Base-by-base conservation (phyloP, 2,888 invertebrate species). In the Protodeltote pygarga region DNA sequence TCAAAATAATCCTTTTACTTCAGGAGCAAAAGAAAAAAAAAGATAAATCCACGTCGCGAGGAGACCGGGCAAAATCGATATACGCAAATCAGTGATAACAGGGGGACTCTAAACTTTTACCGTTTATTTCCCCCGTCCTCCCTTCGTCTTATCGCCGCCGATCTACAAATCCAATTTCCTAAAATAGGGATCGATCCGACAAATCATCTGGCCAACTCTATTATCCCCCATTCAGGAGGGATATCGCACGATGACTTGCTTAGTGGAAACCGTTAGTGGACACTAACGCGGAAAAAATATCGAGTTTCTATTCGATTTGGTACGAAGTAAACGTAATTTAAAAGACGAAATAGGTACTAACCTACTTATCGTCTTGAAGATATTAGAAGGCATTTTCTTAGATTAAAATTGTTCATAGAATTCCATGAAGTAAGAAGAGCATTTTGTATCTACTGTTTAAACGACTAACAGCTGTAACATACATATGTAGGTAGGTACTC, bases 161-260 rank as follows among this genome's bases (percentile, higher is more conserved):
- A 92, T 92, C 92, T 91, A 91, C 92, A 92, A 91, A 92, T 92
- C 92, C 92, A 92, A 92, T 92, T 92, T 92, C 92, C 92, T 84
- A 88, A 92, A 92, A 91, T 92, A 92, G 92, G 89, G 86, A 88
- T 89, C 87, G 89, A 92, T 92, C 87, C 89, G 89, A 92, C 92
- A 92, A 92, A 92, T 92, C 92, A 92, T 92, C 87, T 87, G 86
- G 83, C 79, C 81, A 79, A 87, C 85, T 89, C 86, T 83, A 87
- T 89, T 87, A 89, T 85, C 70, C 77, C 66, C 70, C 63, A 71
- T 75, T 75, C 62, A 71, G 66, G 39, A 60, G 71, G 70, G 66
- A 66, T 69, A 77, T 73, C 60, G 66, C 50, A 51, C 70, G 77
- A 73, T 74, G 77, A 74, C 78, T 77, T 68, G 77, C 75, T 71